Percentiles rank a stretch among this genome's conserved stretches.
phyloP scores from a whole-genome alignment of 1,140 invertebrate species.

The Pollicipes pollicipes region DNA sequence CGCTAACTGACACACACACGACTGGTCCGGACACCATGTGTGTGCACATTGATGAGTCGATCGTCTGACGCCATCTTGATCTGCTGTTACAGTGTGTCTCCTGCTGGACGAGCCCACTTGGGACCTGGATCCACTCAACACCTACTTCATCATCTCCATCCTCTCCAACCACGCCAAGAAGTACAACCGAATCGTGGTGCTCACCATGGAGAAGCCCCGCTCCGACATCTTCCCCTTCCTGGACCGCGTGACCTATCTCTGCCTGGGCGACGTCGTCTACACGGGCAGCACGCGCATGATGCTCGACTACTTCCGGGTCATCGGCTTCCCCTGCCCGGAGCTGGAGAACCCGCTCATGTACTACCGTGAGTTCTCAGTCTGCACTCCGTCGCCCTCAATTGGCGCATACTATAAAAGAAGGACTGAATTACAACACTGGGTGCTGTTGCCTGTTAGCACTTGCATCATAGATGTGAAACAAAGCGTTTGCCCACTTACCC shows the following conservation, averaged over 20 bases:
- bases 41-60: background rate
- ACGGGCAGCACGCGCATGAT: slow-evolving; percentile 72
- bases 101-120: slow-evolving; percentile 77
- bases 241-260: slow-evolving; percentile 59
- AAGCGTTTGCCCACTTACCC: too few species aligned
- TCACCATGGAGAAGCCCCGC: slow-evolving; percentile 75
- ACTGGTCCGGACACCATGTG: too few species aligned
- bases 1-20: background rate
- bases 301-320: slow-evolving; percentile 74
- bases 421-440: too few species aligned
- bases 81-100: slow-evolving; percentile 43
- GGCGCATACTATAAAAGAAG: too few species aligned
- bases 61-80: too few species aligned
- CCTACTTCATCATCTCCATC: slow-evolving; percentile 79
- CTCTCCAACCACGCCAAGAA: slow-evolving; percentile 79
- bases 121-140: slow-evolving; percentile 75
- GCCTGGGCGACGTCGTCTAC: slow-evolving; percentile 76
- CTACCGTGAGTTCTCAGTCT: slow-evolving; percentile 62
- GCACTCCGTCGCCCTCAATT: too few species aligned
- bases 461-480: too few species aligned
- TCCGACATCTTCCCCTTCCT: slow-evolving; percentile 85
- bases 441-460: too few species aligned
- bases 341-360: slow-evolving; percentile 85
- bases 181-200: slow-evolving; percentile 63
- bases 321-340: slow-evolving; percentile 82